phyloP scores from a whole-genome alignment of 92 coral and sea anemone genomes.

The Isaurus tuberculatus region DNA sequence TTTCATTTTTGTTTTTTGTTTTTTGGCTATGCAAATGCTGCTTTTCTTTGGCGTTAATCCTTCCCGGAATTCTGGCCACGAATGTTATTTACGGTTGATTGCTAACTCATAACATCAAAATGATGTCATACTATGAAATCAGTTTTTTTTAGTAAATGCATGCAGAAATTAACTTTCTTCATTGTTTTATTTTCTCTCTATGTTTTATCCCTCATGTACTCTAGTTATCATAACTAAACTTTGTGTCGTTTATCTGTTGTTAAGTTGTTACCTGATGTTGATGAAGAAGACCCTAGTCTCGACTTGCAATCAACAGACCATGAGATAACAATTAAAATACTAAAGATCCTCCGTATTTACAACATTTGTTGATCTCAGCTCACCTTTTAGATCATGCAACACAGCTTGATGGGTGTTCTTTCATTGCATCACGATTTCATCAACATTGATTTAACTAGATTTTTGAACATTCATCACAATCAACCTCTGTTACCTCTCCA shows the following conservation, averaged over 20 bases:
- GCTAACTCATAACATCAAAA: background rate
- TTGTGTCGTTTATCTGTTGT: background rate
- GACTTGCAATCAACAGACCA: background rate
- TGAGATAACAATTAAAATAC: background rate
- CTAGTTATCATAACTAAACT: background rate
- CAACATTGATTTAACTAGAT: background rate
- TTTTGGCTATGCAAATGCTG: background rate
- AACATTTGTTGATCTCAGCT: background rate
- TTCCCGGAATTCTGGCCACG: background rate
- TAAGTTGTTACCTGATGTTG: background rate
- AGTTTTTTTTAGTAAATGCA: background rate
- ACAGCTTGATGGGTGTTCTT: background rate
- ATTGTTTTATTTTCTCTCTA: too few species aligned
- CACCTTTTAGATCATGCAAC: background rate
- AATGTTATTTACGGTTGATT: background rate
- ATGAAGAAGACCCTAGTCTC: background rate
- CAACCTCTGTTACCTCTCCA: background rate
- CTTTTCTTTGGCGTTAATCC: background rate
- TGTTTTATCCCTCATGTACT: background rate
- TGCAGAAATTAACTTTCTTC: background rate
- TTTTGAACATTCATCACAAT: background rate
- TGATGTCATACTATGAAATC: slow-evolving; percentile 15
- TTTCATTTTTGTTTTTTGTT: background rate
- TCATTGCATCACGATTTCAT: background rate
- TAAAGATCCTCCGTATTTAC: background rate